Base-by-base conservation (phyloP, 2,113 vertebrate species). In the Ascaphus truei region DNA sequence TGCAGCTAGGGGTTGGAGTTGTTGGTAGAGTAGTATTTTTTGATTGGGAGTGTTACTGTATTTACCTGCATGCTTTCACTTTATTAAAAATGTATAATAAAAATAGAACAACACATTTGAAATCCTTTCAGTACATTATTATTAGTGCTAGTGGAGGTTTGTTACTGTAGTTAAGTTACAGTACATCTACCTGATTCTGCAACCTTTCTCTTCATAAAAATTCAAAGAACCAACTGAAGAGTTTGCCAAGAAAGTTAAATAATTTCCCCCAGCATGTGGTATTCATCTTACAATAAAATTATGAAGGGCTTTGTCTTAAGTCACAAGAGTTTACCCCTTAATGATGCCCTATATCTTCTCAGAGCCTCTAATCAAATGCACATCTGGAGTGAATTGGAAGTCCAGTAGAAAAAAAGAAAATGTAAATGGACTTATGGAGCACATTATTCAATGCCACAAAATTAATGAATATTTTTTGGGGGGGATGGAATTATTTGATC, bases 311-410 rank as follows among this genome's bases (percentile, higher is more conserved):
- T 80, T 80, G 77, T 84, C 83, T 73, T 74, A 74, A 61, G 81
- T 77, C 73, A 74, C 58, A 75, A 55, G 20, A 51, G 39, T 51
- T 80, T 80, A 75, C 74, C 73, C 65, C 50, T 71, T 52, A 25
- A 7, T 27, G 47, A 45, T 66, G 50, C 67, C 71, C 76, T 76
- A 65, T 51, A 76, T 79, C 62, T 75, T 26, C 39, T 72, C 72
- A 75, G 75, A 71, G 69, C 66, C 74, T 80, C 85, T 84, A 86
- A 86, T 85, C 82, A 84, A 83, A 84, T 12, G 43, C 80, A 84
- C 79, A 86, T 77, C 79, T 87, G 81, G 84, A 85, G 72, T 71
- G 66, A 81, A 80, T 87, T 86, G 80, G 41, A 66, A 31, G 8
- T 25, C 37, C 50, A 72, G 77, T 62, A 68, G 78, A 75, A 76